These are phyloP conservation scores for Sebastes matsubarae DNA, from an alignment of 2,797 vertebrate species.

Conservation along the genomic window DNA sequence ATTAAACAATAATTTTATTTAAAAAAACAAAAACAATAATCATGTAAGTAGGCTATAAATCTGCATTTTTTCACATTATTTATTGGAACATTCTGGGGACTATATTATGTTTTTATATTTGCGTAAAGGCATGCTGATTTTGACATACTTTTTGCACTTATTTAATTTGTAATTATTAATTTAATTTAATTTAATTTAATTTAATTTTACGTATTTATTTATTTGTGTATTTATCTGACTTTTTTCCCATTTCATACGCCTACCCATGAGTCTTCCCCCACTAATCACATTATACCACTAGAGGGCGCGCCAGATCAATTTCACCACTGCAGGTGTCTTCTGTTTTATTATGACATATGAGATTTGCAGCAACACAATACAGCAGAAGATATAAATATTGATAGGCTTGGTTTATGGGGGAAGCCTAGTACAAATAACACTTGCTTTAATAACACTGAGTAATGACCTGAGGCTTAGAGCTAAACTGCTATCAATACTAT, in stretches of 20 bases:
- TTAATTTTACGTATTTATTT: neutral
- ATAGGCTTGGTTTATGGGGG: neutral
- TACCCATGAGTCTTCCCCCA: neutral
- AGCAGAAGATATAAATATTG: neutral
- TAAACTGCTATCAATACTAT: neutral
- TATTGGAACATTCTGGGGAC: neutral
- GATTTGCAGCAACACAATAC: neutral
- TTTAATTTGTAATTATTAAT: neutral
- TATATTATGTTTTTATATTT: neutral
- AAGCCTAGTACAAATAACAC: neutral
- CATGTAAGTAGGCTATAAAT: neutral
- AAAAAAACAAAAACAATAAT: neutral
- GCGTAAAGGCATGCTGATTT: neutral
- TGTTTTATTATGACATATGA: neutral
- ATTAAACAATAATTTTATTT: neutral
- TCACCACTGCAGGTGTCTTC: neutral
- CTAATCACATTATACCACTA: conserved; percentile 4
- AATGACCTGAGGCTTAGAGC: neutral
- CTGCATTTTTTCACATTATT: neutral
- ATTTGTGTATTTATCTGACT: neutral
- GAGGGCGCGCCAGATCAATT: conserved; percentile 39
- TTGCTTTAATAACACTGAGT: neutral
- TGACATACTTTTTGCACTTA: neutral
- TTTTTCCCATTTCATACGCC: neutral
- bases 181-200: too few relatives aligned